Base-by-base conservation (phyloP, 2,888 invertebrate genomes). In the Clepsis dumicolana region DNA sequence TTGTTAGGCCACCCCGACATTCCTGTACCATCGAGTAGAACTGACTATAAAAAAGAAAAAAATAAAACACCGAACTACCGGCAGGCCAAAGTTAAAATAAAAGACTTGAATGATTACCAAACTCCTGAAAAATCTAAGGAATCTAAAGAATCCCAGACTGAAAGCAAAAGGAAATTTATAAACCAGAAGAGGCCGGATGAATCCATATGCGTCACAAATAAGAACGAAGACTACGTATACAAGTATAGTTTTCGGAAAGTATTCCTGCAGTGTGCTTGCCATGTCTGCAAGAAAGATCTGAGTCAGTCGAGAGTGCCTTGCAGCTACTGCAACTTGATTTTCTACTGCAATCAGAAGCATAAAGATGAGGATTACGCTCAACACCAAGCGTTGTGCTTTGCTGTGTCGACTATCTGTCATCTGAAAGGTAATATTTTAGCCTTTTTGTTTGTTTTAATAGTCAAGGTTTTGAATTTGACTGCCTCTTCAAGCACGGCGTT, bases 161-260 rank as follows among this genome's bases (percentile, higher is more conserved):
- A 84, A 10, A 85, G 75, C 63, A 88, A 84, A 75, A 79, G 73
- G 4, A 85, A 80, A 65, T 75, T 76, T 60, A 73, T 71, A 44
- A 82, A 77, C 35, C 82, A 84, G 27, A 81, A 80, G 64, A 75
- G 77, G 2, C 71, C 70, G 7, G 79, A 81, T 18, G 85, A 86
- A 68, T 79, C 85, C 0, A 82, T 83, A 71, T 85, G 79, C 5
- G 79, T 90, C 27, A 92, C 85, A 21, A 94, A 94, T 70, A 94
- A 94, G 27, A 95, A 94, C 41, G 94, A 95, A 65, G 94, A 94
- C 64, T 91, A 95, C 57, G 94, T 96, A 59, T 95, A 96, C 76
- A 94, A 95, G 72, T 95, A 96, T 72, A 95, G 94, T 77, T 96
- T 96, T 63, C 92, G 96, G 10, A 94, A 94, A 78, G 95, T 96